A percentile compares a stretch with the other conserved stretches of the same genome.
Conservation (phyloP, 2,888 invertebrate genomes). For the Conistra vaccinii region DNA sequence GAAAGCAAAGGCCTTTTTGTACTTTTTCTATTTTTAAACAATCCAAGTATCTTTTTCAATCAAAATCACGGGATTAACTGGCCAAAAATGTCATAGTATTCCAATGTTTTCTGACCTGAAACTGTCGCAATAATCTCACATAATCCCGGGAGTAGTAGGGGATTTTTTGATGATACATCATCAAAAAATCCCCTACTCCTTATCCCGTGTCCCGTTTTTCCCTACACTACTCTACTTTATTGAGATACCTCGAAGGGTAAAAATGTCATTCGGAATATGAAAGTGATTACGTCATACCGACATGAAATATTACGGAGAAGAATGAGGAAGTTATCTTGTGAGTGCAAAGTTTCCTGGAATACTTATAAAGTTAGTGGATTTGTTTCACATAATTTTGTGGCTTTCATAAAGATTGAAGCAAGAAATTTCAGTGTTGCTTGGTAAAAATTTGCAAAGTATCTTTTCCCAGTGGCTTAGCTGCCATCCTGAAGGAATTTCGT, state of each 20-base stretch:
- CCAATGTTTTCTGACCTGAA: background rate
- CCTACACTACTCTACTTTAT: slow-evolving; percentile 47
- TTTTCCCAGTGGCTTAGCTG: background rate
- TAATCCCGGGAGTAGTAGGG: background rate
- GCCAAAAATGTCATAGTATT: background rate
- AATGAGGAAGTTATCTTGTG: slow-evolving; percentile 34
- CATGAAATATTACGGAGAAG: slow-evolving; percentile 38
- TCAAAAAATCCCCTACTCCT: background rate
- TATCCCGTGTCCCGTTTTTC: background rate
- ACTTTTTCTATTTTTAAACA: background rate
- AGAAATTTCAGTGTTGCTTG: background rate
- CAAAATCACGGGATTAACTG: background rate
- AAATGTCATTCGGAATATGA: slow-evolving; percentile 53
- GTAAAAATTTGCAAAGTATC: background rate
- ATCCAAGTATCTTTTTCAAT: background rate
- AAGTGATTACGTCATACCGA: slow-evolving; percentile 55
- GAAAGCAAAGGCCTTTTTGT: background rate
- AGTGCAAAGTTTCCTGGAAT: slow-evolving; percentile 47
- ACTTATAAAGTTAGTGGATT: slow-evolving; percentile 37
- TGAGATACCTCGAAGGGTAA: slow-evolving; percentile 60
- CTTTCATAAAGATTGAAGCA: slow-evolving; percentile 3
- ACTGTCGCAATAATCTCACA: too few species aligned
- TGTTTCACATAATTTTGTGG: slow-evolving; percentile 23
- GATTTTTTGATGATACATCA: too few species aligned
- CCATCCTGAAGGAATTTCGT: background rate